Percentiles rank a stretch among this genome's conserved stretches.
Conservation (phyloP, 2,113 vertebrate species). For the Corythaixoides concolor region DNA sequence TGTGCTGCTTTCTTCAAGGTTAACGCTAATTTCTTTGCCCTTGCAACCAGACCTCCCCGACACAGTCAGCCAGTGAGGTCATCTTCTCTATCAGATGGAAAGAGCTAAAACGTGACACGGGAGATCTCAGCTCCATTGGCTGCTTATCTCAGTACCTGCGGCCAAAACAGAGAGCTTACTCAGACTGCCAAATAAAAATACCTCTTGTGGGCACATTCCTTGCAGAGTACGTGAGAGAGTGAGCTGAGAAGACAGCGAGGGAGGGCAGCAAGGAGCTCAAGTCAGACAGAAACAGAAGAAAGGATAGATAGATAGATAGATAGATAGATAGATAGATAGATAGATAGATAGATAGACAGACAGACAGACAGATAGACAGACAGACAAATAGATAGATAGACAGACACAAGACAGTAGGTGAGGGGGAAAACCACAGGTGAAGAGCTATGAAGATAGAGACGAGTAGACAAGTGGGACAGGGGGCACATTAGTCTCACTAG, state of each 20-base stretch:
- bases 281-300: not conserved
- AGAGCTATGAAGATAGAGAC: not conserved
- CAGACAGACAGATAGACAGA: not conserved
- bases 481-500: not conserved
- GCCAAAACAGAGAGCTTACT: conserved; percentile 53
- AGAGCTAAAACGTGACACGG: conserved; percentile 48
- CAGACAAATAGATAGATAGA: not conserved
- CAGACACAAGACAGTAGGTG: not conserved
- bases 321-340: not conserved
- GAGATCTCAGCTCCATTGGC: conserved; percentile 32
- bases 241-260: not conserved
- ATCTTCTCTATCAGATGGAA: conserved; percentile 54
- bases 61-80: conserved; percentile 34
- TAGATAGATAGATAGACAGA: not conserved
- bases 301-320: not conserved
- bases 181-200: conserved; percentile 56
- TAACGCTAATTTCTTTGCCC: conserved; percentile 17
- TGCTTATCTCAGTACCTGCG: conserved; percentile 53
- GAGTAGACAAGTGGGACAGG: not conserved
- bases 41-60: conserved; percentile 26
- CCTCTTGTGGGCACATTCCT: conserved; percentile 54
- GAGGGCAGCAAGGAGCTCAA: not conserved
- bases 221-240: not conserved
- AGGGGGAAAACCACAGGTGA: not conserved
- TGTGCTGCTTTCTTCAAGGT: conserved; percentile 21